A percentile compares a stretch with the other conserved stretches of the same genome.
These are phyloP conservation scores for Trachelus iudaicus DNA, from an alignment of 2,888 invertebrate genomes.

Conservation along the genomic window DNA sequence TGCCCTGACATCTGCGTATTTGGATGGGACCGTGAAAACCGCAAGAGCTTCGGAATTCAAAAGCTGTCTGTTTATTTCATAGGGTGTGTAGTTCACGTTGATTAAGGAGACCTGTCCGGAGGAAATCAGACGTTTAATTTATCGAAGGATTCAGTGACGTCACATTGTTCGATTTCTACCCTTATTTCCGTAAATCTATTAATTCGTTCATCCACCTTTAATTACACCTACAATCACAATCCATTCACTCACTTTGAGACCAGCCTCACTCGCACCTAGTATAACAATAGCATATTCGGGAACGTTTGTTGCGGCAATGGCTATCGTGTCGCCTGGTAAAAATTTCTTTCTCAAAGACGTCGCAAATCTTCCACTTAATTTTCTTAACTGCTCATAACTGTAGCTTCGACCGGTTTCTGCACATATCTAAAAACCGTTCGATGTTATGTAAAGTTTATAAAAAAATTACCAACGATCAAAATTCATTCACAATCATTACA, in stretches of 20 bases:
- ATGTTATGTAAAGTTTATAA: neutral
- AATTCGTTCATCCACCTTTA: neutral
- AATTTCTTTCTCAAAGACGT: conserved; percentile 51
- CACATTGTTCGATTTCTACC: neutral
- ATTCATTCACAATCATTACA: neutral
- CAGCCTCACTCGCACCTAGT: conserved; percentile 45
- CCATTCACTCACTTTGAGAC: conserved; percentile 36
- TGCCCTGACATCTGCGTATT: conserved; percentile 25
- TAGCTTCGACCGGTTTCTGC: conserved; percentile 48
- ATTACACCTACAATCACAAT: neutral
- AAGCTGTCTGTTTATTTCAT: conserved; percentile 48
- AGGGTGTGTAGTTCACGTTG: conserved; percentile 30
- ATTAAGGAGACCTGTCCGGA: conserved; percentile 31
- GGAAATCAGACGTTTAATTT: neutral
- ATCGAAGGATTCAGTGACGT: neutral
- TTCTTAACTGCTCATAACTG: conserved; percentile 48
- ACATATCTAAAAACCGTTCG: conserved; percentile 37
- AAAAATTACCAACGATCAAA: neutral
- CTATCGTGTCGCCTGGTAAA: conserved; percentile 52
- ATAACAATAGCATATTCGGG: conserved; percentile 50
- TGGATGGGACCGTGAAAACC: conserved; percentile 37
- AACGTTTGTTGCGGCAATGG: conserved; percentile 54
- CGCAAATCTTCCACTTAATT: conserved; percentile 44
- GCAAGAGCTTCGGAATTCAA: conserved; percentile 34
- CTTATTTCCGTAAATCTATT: neutral